Conservation (phyloP, 2,888 invertebrate genomes). For the Leuctra nigra region DNA sequence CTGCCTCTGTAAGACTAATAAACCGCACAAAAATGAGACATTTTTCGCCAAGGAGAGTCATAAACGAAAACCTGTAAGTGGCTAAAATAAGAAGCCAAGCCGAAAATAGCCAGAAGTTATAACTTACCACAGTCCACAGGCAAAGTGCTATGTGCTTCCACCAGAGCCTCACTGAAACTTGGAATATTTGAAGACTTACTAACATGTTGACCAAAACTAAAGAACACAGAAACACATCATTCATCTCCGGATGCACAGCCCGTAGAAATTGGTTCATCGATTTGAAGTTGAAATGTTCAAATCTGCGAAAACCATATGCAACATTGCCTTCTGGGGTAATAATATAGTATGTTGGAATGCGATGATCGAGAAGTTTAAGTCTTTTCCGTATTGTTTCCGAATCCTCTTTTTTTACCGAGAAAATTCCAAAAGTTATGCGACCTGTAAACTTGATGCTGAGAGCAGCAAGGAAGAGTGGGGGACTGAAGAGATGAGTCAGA, state of each 20-base stretch:
- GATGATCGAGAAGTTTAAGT: slow-evolving; percentile 25
- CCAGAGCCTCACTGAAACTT: slow-evolving; percentile 37
- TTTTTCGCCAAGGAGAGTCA: slow-evolving; percentile 36
- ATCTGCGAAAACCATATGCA: slow-evolving; percentile 39
- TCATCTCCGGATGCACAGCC: slow-evolving; percentile 44
- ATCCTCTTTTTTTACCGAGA: slow-evolving; percentile 33
- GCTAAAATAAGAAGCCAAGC: slow-evolving; percentile 42
- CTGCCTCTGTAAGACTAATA: slow-evolving; percentile 35
- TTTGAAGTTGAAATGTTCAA: slow-evolving; percentile 41
- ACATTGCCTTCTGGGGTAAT: slow-evolving; percentile 40
- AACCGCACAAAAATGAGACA: slow-evolving; percentile 36
- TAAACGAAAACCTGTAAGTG: slow-evolving; percentile 39
- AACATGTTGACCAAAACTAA: slow-evolving; percentile 42
- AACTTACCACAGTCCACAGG: slow-evolving; percentile 40
- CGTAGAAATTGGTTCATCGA: slow-evolving; percentile 42
- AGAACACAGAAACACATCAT: slow-evolving; percentile 45
- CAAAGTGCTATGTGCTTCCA: slow-evolving; percentile 36
- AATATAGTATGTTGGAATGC: slow-evolving; percentile 39
- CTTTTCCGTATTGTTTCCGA: slow-evolving; percentile 29
- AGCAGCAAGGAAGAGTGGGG: slow-evolving; percentile 46
- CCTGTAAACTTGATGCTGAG: slow-evolving; percentile 47
- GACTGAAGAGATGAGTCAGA: slow-evolving; percentile 40
- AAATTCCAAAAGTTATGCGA: slow-evolving; percentile 43
- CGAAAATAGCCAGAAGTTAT: slow-evolving; percentile 41
- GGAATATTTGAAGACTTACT: slow-evolving; percentile 40